phyloP scores from a whole-genome alignment of 64 coral and sea anemone genomes.

The Pocillopora damicornis region DNA sequence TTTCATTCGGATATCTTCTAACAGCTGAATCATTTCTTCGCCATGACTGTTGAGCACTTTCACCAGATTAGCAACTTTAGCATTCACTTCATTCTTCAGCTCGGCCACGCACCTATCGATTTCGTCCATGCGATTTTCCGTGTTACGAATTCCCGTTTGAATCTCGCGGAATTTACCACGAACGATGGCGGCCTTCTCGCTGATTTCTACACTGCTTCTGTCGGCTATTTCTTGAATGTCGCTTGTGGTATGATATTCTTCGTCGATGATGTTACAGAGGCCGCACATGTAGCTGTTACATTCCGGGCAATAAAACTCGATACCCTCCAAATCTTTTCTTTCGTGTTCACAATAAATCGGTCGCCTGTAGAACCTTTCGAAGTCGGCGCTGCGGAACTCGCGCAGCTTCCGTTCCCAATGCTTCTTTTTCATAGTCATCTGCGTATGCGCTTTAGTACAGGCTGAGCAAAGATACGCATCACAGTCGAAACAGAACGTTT shows the following conservation, averaged over 20 bases:
- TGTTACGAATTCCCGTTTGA: conserved; percentile 40
- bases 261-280: conserved; percentile 68
- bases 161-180: conserved; percentile 41
- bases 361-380: conserved; percentile 56
- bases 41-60: conserved; percentile 64
- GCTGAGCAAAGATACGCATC: conserved; percentile 74
- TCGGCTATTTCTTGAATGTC: conserved; percentile 59
- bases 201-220: conserved; percentile 30
- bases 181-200: conserved; percentile 35
- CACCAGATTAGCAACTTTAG: conserved; percentile 65
- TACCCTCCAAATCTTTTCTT: conserved; percentile 73
- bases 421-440: conserved; percentile 37
- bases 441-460: conserved; percentile 45
- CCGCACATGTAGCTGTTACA: conserved; percentile 81
- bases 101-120: conserved; percentile 63
- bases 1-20: conserved; percentile 72
- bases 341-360: conserved; percentile 78
- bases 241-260: conserved; percentile 44
- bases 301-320: conserved; percentile 91
- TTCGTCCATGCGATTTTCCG: conserved; percentile 39
- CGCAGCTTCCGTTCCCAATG: conserved; percentile 33
- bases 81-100: conserved; percentile 66
- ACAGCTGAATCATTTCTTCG: conserved; percentile 64
- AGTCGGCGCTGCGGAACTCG: conserved; percentile 59
- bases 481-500: conserved; percentile 79